Percentiles rank a stretch among this genome's conserved stretches.
These are phyloP conservation scores for Lottia gigantea DNA, from an alignment of 2,888 invertebrate genomes.

Conservation along the genomic window DNA sequence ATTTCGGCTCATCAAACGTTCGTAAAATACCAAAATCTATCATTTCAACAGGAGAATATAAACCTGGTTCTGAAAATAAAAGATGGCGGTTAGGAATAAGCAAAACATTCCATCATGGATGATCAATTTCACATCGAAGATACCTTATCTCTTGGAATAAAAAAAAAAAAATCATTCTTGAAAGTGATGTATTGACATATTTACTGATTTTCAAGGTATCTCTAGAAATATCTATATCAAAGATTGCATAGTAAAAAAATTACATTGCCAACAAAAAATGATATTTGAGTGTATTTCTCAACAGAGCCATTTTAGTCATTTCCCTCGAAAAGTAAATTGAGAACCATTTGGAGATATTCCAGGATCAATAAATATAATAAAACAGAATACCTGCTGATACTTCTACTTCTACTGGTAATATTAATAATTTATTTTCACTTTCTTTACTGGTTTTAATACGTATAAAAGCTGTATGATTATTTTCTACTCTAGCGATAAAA, in stretches of 20 bases:
- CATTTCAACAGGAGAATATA: conserved; percentile 81
- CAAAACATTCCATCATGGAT: conserved; percentile 14
- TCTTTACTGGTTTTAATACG: conserved; percentile 77
- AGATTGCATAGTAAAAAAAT: too few species aligned
- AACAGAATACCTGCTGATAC: conserved; percentile 72
- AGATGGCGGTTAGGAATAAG: background rate
- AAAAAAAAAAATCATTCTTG: too few species aligned
- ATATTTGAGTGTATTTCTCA: too few species aligned
- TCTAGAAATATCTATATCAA: too few species aligned
- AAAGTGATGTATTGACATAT: too few species aligned
- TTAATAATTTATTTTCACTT: conserved; percentile 74
- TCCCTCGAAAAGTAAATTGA: too few species aligned
- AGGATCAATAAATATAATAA: too few species aligned
- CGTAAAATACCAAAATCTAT: conserved; percentile 87
- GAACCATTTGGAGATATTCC: too few species aligned
- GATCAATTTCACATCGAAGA: background rate
- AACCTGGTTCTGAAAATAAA: conserved; percentile 72
- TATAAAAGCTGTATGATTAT: conserved; percentile 87
- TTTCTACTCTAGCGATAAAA: conserved; percentile 81
- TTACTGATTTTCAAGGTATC: too few species aligned
- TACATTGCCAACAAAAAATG: too few species aligned
- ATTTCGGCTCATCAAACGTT: conserved; percentile 76
- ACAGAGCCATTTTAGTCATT: too few species aligned
- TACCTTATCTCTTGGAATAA: too few species aligned
- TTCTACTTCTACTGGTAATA: conserved; percentile 87